Evolutionary conservation across 2,888 invertebrate species (phyloP).

Genomic region (Phengaris arion): DNA sequence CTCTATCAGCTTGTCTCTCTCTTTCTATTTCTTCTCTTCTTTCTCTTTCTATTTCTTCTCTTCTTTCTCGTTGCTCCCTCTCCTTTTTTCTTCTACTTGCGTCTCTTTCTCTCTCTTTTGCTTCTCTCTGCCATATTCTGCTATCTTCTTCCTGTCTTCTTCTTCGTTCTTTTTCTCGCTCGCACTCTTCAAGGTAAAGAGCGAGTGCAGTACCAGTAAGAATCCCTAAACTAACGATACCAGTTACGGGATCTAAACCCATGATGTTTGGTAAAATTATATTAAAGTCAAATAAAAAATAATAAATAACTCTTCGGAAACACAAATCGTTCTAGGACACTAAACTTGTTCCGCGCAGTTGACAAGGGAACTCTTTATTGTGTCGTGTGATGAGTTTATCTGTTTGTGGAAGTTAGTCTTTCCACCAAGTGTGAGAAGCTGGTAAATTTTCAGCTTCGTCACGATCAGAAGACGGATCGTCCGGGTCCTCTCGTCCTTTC

Average conservation of each 20-base stretch:
- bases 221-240: background rate
- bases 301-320: too few relatives aligned
- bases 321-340: too few relatives aligned
- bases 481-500: conserved; percentile 30
- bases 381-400: background rate
- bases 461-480: conserved; percentile 32
- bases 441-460: conserved; percentile 30
- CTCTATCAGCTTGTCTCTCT: too few relatives aligned
- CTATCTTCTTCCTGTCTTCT: background rate
- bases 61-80: background rate
- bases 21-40: background rate
- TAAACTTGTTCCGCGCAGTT: background rate
- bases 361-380: background rate
- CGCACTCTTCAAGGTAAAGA: background rate
- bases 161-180: background rate
- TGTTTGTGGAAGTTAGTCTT: background rate
- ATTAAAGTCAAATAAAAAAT: too few relatives aligned
- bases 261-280: background rate
- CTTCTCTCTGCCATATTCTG: background rate
- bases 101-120: background rate
- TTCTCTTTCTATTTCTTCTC: background rate
- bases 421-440: conserved; percentile 27
- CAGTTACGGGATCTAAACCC: background rate
- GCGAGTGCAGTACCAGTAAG: background rate
- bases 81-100: background rate